These are phyloP conservation scores for Gymnoscelis rufifasciata DNA, from an alignment of 2,888 invertebrate species.

Conservation along the genomic window DNA sequence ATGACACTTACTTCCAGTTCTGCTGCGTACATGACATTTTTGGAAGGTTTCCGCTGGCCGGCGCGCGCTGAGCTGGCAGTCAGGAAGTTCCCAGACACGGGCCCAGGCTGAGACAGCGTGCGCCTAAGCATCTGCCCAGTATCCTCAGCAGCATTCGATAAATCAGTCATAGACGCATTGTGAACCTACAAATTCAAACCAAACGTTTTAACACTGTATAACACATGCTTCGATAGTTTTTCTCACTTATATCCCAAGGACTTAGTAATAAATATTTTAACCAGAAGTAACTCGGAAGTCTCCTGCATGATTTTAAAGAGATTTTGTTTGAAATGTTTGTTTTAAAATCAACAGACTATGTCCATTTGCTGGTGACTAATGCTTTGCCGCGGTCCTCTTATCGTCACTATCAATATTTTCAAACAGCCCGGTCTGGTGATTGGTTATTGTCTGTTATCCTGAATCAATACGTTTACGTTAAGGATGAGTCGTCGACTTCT, in stretches of 20 bases:
- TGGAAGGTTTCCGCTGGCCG: constrained; percentile 48
- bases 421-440: too few relatives aligned
- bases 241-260: neutral
- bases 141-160: constrained; percentile 35
- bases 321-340: too few relatives aligned
- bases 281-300: neutral
- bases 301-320: neutral
- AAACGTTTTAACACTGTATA: neutral
- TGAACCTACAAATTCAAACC: constrained; percentile 44
- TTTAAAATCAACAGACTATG: too few relatives aligned
- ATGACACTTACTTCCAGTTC: constrained; percentile 40
- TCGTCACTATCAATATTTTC: too few relatives aligned
- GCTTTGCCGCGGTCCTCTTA: too few relatives aligned
- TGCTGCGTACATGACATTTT: constrained; percentile 61
- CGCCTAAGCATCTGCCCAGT: constrained; percentile 40
- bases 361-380: too few relatives aligned
- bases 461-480: too few relatives aligned
- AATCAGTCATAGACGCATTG: constrained; percentile 45
- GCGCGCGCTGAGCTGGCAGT: constrained; percentile 61
- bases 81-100: constrained; percentile 47
- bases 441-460: too few relatives aligned
- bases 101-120: constrained; percentile 67
- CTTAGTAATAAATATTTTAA: neutral
- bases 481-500: too few relatives aligned
- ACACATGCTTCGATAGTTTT: too few relatives aligned